These are phyloP conservation scores for Amiota communis DNA, from an alignment of 2,888 invertebrate genomes.

Conservation along the genomic window DNA sequence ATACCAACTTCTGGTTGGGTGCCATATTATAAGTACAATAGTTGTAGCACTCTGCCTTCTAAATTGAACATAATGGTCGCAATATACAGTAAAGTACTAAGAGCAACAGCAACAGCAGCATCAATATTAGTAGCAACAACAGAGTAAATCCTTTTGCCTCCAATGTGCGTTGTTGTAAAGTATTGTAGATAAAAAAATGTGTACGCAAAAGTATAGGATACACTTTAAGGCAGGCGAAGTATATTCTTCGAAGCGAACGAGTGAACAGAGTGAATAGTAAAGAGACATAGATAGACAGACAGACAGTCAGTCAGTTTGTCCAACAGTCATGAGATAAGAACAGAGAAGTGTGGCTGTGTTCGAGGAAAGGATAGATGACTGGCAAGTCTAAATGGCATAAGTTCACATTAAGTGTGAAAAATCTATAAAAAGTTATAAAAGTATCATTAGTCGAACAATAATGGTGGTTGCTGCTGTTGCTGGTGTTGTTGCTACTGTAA, in stretches of 20 bases:
- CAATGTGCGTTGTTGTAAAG: background rate
- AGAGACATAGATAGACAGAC: too few species aligned
- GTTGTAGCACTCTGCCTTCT: background rate
- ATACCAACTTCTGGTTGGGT: background rate
- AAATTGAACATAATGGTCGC: slow-evolving; percentile 15
- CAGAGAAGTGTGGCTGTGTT: background rate
- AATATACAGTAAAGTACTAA: background rate
- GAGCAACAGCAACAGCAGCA: too few species aligned
- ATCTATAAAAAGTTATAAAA: slow-evolving; percentile 68
- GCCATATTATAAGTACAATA: background rate
- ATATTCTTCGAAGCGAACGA: too few species aligned
- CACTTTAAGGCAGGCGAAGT: background rate
- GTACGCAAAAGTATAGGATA: slow-evolving; percentile 11
- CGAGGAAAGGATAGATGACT: slow-evolving; percentile 2
- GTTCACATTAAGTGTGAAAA: slow-evolving; percentile 64
- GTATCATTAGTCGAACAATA: slow-evolving; percentile 62
- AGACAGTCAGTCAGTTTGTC: slow-evolving; percentile 18
- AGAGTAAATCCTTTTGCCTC: slow-evolving; percentile 23
- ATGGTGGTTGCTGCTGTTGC: slow-evolving; percentile 20
- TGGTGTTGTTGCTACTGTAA: background rate
- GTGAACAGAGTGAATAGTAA: too few species aligned
- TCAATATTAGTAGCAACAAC: background rate
- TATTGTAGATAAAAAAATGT: background rate
- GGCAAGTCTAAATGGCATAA: slow-evolving; percentile 55
- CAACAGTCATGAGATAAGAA: too few species aligned